A percentile compares a stretch with the other conserved stretches of the same genome.
Evolutionary conservation across 1,140 invertebrate genomes (phyloP).

Genomic region (Phenacoccus solenopsis): DNA sequence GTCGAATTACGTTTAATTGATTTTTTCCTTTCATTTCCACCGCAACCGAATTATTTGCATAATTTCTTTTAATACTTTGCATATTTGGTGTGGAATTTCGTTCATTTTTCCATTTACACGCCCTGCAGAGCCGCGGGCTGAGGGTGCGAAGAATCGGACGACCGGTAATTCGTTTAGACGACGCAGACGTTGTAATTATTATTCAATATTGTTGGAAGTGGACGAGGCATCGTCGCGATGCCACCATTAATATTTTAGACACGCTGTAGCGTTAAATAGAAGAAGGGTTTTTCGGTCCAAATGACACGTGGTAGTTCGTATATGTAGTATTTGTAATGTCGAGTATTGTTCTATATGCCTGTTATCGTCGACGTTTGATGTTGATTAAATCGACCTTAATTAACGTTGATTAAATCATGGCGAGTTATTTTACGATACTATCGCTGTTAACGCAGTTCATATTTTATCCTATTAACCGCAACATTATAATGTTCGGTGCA

Average conservation of each 20-base stretch:
- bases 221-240: not conserved
- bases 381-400: constrained; percentile 18
- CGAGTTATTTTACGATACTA: constrained; percentile 18
- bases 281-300: not conserved
- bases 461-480: constrained; percentile 10
- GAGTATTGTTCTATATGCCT: constrained; percentile 12
- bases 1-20: too few relatives aligned
- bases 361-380: constrained; percentile 10
- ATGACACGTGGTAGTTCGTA: constrained; percentile 8
- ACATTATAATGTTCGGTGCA: constrained; percentile 11
- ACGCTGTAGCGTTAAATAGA: constrained; percentile 2
- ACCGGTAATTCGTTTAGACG: too few relatives aligned
- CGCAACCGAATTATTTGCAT: too few relatives aligned
- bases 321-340: constrained; percentile 1
- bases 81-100: too few relatives aligned
- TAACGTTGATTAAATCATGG: constrained; percentile 18
- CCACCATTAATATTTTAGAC: constrained; percentile 8
- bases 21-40: too few relatives aligned
- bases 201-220: not conserved
- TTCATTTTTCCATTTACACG: too few relatives aligned
- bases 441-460: constrained; percentile 11
- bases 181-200: not conserved
- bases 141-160: too few relatives aligned
- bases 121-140: too few relatives aligned
- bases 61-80: too few relatives aligned